A percentile compares a stretch with the other conserved stretches of the same genome.
These are phyloP conservation scores for Eristalinus sepulchralis DNA, from an alignment of 2,888 invertebrate genomes.

Conservation along the genomic window DNA sequence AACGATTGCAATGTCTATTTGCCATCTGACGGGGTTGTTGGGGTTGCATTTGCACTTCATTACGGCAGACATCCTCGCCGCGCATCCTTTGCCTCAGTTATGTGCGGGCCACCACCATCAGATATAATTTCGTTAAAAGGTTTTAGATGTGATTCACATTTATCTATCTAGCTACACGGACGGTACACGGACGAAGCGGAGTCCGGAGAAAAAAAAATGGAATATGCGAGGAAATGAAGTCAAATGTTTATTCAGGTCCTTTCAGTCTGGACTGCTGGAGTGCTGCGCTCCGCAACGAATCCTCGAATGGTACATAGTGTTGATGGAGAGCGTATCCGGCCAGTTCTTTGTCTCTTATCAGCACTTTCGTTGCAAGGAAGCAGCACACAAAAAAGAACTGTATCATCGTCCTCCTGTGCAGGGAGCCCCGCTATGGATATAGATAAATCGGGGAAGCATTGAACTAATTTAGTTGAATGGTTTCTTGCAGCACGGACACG, in stretches of 20 bases:
- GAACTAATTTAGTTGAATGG: conserved; percentile 58
- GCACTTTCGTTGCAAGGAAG: conserved; percentile 40
- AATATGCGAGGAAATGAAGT: conserved; percentile 7
- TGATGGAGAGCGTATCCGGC: conserved; percentile 30
- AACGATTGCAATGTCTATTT: conserved; percentile 28
- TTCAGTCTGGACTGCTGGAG: conserved; percentile 34
- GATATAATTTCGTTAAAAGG: conserved; percentile 67
- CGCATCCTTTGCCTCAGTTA: not conserved
- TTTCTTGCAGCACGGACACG: conserved; percentile 13
- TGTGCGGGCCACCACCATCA: conserved; percentile 30
- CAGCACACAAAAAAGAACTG: not conserved
- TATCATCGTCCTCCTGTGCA: conserved; percentile 7
- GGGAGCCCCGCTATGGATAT: not conserved
- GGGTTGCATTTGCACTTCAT: conserved; percentile 65
- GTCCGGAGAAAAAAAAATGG: conserved; percentile 12
- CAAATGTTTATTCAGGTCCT: conserved; percentile 59
- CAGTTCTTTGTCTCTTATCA: conserved; percentile 47
- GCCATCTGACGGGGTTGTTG: conserved; percentile 48
- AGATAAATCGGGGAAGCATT: conserved; percentile 46
- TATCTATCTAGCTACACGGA: conserved; percentile 24
- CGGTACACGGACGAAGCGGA: conserved; percentile 4
- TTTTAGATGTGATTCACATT: conserved; percentile 58
- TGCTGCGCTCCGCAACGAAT: not conserved
- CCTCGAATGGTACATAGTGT: not conserved
- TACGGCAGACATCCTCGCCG: conserved; percentile 29